Evolutionary conservation across 2,797 vertebrate species (phyloP), one percentile per base, ranked within the genome.

Genomic region (Hydrophis major): DNA sequence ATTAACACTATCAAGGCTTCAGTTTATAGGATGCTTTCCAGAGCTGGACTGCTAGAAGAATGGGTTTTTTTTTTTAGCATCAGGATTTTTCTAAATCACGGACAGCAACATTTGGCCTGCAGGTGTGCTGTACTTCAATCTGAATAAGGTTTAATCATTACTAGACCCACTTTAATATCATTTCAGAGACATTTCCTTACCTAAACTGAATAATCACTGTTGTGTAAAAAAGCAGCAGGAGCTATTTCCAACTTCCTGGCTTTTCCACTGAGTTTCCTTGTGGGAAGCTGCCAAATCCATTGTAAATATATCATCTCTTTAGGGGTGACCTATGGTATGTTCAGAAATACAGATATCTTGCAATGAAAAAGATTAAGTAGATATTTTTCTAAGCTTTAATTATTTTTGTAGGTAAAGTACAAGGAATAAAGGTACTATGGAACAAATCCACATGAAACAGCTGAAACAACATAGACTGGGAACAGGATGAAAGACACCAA

Each of bases 291-390:
- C 53, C 25, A 63, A 50, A 5, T 60, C 86, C 47, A 89, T 28
- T 55, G 83, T 28, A 94, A 93, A 90, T 92, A 74, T 86, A 4
- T 14, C 1, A 20, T 74, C 11, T 63, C n/a, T 90, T 22, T 69
- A 60, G 1, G 14, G 16, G 16, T 86, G 88, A 78, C 25, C 27
- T 66, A 18, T 18, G 37, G 66, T 37, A 74, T 88, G 55, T 63
- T 56, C 37, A 92, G 86, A 93, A 92, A 60, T 86, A 94, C 12
- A 91, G 78, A n/a, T 63, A 92, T 89, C 57, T 18, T 53, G 89
- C 87, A 63, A 2, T 91, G 56, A 90, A 91, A 90, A 91, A 55
- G 57, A 87, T 69, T 28, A 63, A 61, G 63, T 16, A 66, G 90
- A 69, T 0, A 2, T 11, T 93, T 87, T 59, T 22, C 88, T 95